phyloP scores from a whole-genome alignment of 2,113 vertebrate genomes.

The Mobula hypostoma region DNA sequence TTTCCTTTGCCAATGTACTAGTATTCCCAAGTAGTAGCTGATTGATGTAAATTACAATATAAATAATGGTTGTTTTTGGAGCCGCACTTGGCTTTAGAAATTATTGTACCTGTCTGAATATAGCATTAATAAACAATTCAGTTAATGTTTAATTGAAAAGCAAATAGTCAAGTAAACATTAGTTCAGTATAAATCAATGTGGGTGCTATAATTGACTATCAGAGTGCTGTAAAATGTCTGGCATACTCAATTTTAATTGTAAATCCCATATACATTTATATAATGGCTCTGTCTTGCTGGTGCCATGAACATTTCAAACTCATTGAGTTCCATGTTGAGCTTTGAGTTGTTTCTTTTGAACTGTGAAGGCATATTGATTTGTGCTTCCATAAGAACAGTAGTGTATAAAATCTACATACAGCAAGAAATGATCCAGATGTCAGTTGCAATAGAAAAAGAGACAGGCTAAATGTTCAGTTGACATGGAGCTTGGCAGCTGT shows the following conservation, averaged over 20 bases:
- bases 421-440: neutral
- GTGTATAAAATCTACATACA: neutral
- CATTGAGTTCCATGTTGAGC: neutral
- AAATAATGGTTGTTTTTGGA: conserved; percentile 28
- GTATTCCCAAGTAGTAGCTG: neutral
- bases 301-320: neutral
- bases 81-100: neutral
- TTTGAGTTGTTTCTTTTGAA: neutral
- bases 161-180: conserved; percentile 6
- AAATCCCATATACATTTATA: neutral
- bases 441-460: neutral
- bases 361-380: neutral
- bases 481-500: neutral
- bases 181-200: conserved; percentile 21
- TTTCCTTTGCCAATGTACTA: conserved; percentile 27
- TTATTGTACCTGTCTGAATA: conserved; percentile 17
- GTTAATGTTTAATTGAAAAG: conserved; percentile 4
- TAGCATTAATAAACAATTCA: neutral
- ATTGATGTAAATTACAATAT: conserved; percentile 28
- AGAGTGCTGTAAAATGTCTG: neutral
- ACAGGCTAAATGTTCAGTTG: neutral
- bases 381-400: neutral
- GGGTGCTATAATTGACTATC: neutral
- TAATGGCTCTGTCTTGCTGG: neutral
- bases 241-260: neutral